A percentile compares a stretch with the other conserved stretches of the same genome.
Conservation (phyloP, 2,888 invertebrate species). For the Dryococelus australis region DNA sequence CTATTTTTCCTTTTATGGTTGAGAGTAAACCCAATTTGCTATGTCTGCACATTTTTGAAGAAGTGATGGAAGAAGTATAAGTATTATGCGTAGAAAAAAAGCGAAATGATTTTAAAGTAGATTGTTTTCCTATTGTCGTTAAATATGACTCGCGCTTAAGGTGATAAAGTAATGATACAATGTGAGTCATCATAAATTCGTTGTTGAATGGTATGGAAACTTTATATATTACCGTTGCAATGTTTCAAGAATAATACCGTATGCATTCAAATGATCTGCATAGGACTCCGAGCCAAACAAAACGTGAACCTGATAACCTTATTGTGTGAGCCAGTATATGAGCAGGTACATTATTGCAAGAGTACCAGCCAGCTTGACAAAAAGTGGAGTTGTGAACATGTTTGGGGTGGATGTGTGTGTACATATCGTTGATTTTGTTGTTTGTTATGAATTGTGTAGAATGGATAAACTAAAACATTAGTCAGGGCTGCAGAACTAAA, state of each 20-base stretch:
- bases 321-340: not conserved
- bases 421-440: constrained; percentile 16
- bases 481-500: not conserved
- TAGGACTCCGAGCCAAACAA: constrained; percentile 9
- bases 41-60: not conserved
- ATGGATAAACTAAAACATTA: constrained; percentile 4
- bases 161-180: too few species aligned
- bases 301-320: not conserved
- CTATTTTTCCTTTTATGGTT: not conserved
- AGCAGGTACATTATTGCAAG: not conserved
- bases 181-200: not conserved
- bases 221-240: not conserved
- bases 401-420: constrained; percentile 7
- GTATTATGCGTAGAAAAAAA: not conserved
- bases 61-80: not conserved
- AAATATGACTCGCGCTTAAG: not conserved
- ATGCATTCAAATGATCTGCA: constrained; percentile 16
- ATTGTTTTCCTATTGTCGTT: not conserved
- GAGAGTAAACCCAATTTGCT: not conserved
- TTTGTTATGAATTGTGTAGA: constrained; percentile 4
- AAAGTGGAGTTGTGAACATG: constrained; percentile 2
- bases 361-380: not conserved
- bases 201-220: not conserved
- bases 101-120: not conserved
- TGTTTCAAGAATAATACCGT: not conserved